Conservation (phyloP, 2,888 invertebrate species). For the Brachyopa scutellaris region DNA sequence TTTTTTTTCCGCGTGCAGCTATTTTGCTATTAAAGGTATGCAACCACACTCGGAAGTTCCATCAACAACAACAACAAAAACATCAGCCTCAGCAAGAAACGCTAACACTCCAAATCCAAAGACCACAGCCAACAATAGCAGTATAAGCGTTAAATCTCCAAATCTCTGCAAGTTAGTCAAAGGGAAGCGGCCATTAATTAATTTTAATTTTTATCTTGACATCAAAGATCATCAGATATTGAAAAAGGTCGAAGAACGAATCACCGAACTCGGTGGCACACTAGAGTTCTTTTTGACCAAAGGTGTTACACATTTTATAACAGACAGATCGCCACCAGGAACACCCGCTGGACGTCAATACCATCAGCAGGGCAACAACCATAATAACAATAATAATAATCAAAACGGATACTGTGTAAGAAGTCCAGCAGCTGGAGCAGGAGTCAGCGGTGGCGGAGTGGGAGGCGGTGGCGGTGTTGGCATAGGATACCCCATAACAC, state of each 20-base stretch:
- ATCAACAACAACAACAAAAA: slow-evolving; percentile 79
- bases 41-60: slow-evolving; percentile 81
- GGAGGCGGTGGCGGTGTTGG: slow-evolving; percentile 52
- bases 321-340: slow-evolving; percentile 77
- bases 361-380: slow-evolving; percentile 33
- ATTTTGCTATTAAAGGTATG: slow-evolving; percentile 81
- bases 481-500: slow-evolving; percentile 53
- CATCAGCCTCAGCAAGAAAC: slow-evolving; percentile 74
- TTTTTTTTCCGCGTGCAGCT: slow-evolving; percentile 74
- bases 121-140: slow-evolving; percentile 70
- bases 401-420: slow-evolving; percentile 47
- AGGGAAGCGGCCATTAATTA: slow-evolving; percentile 84
- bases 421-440: slow-evolving; percentile 41
- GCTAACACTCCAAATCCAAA: slow-evolving; percentile 54
- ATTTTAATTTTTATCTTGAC: slow-evolving; percentile 89
- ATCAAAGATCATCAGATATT: slow-evolving; percentile 87
- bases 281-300: slow-evolving; percentile 80
- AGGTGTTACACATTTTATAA: slow-evolving; percentile 81
- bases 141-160: slow-evolving; percentile 63
- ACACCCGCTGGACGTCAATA: slow-evolving; percentile 23
- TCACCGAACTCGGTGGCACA: slow-evolving; percentile 87
- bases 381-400: slow-evolving; percentile 66
- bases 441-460: slow-evolving; percentile 60
- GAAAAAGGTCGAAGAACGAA: slow-evolving; percentile 86
- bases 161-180: slow-evolving; percentile 79